These are phyloP conservation scores for Disparrhopalites patrizii DNA, from an alignment of 2,888 invertebrate genomes.

Conservation along the genomic window DNA sequence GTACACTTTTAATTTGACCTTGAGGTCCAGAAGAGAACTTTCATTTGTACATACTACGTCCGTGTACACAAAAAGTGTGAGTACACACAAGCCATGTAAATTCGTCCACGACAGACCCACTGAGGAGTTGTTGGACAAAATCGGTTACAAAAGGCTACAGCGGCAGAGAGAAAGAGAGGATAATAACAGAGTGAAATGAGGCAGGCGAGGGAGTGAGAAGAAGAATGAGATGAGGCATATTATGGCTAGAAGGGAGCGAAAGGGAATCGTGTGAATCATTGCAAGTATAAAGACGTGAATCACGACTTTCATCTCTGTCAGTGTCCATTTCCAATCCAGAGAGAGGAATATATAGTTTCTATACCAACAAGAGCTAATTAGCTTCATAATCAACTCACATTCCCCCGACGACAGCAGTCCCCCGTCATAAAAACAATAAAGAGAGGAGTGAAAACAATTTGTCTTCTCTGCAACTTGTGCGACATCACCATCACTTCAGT, in stretches of 20 bases:
- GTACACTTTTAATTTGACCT: too few relatives aligned
- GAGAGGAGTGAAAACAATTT: neutral
- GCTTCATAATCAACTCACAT: neutral
- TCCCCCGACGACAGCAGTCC: neutral
- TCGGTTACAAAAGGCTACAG: neutral
- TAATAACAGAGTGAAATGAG: neutral
- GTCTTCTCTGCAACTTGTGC: neutral
- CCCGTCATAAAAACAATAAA: neutral
- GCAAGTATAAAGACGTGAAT: slow-evolving; percentile 11
- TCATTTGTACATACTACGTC: too few relatives aligned
- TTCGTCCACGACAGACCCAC: too few relatives aligned
- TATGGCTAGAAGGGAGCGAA: too few relatives aligned
- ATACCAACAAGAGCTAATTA: neutral
- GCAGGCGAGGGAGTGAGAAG: neutral
- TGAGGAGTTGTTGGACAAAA: too few relatives aligned
- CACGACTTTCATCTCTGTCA: slow-evolving; percentile 3
- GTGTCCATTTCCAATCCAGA: slow-evolving; percentile 9
- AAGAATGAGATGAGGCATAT: slow-evolving; percentile 6
- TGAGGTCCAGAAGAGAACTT: too few relatives aligned
- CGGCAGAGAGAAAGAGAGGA: neutral
- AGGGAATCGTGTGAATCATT: neutral
- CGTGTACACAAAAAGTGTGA: too few relatives aligned
- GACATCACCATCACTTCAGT: too few relatives aligned
- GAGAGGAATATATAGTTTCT: neutral
- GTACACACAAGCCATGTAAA: too few relatives aligned